A percentile compares a stretch with the other conserved stretches of the same genome.
These are phyloP conservation scores for Mya arenaria DNA, from an alignment of 1,140 invertebrate species.

Conservation along the genomic window DNA sequence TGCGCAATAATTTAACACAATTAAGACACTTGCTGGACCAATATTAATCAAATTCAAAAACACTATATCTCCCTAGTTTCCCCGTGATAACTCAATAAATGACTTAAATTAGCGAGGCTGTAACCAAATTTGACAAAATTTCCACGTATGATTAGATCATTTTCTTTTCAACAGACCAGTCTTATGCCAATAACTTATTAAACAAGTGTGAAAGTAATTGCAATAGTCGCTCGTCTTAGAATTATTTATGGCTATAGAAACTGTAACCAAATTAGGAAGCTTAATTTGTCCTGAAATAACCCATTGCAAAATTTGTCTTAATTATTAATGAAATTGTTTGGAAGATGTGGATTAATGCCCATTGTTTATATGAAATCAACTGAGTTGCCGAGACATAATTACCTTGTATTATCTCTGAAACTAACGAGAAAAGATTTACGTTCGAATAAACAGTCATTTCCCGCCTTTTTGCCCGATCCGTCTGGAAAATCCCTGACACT, in stretches of 20 bases:
- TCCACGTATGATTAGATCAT: conserved; percentile 70
- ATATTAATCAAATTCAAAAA: conserved; percentile 75
- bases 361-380: conserved; percentile 44
- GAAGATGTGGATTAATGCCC: conserved; percentile 23
- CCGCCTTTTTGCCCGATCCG: conserved; percentile 41
- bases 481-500: conserved; percentile 38
- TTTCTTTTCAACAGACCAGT: conserved; percentile 66
- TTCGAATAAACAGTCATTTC: conserved; percentile 53
- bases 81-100: conserved; percentile 70
- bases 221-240: conserved; percentile 71
- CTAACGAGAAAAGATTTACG: conserved; percentile 52
- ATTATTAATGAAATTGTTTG: conserved; percentile 66
- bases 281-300: conserved; percentile 71
- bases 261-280: conserved; percentile 66
- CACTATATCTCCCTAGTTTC: conserved; percentile 67
- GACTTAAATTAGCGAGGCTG: conserved; percentile 69
- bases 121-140: conserved; percentile 75
- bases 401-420: conserved; percentile 43
- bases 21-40: conserved; percentile 55
- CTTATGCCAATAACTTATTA: conserved; percentile 73
- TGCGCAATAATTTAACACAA: conserved; percentile 46
- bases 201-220: conserved; percentile 74
- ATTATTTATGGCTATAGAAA: conserved; percentile 71
- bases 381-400: conserved; percentile 41
- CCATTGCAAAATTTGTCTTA: conserved; percentile 69